These are phyloP conservation scores for Rhinichthys osculus DNA, from an alignment of 2,797 vertebrate genomes.

Conservation along the genomic window DNA sequence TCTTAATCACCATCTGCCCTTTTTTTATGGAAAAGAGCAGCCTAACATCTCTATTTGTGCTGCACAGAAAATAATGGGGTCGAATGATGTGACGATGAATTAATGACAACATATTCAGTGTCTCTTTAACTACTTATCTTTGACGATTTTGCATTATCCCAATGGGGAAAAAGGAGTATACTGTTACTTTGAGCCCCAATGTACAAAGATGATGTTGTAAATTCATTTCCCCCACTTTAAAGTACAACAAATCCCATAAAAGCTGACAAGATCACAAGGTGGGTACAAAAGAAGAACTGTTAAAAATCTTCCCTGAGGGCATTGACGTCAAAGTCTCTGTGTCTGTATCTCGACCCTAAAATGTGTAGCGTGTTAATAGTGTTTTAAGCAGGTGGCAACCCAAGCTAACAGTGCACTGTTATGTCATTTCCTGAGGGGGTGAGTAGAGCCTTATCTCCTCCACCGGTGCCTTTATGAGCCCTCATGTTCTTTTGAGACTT, in stretches of 20 bases:
- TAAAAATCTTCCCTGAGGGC: conserved; percentile 20
- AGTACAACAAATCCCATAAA: conserved; percentile 29
- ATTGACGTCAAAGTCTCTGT: conserved; percentile 29
- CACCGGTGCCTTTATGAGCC: conserved; percentile 25
- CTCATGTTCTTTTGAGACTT: conserved; percentile 19
- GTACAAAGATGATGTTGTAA: neutral
- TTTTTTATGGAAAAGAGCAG: neutral
- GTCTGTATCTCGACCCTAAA: neutral
- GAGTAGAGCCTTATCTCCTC: conserved; percentile 24
- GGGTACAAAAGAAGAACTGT: conserved; percentile 17
- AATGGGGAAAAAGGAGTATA: neutral
- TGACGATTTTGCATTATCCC: neutral
- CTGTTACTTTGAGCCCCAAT: neutral
- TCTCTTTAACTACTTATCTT: neutral
- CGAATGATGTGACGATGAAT: neutral
- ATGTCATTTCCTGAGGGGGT: conserved; percentile 37
- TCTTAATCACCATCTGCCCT: neutral
- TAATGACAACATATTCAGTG: neutral
- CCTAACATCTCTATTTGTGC: neutral
- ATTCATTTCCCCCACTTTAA: conserved; percentile 42
- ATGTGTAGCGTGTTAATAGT: conserved; percentile 37
- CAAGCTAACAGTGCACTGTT: conserved; percentile 9
- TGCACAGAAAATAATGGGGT: neutral
- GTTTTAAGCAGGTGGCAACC: conserved; percentile 36
- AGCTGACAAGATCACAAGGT: conserved; percentile 17